Conservation (phyloP, 1,140 invertebrate genomes). For the Bombus sibiricus region DNA sequence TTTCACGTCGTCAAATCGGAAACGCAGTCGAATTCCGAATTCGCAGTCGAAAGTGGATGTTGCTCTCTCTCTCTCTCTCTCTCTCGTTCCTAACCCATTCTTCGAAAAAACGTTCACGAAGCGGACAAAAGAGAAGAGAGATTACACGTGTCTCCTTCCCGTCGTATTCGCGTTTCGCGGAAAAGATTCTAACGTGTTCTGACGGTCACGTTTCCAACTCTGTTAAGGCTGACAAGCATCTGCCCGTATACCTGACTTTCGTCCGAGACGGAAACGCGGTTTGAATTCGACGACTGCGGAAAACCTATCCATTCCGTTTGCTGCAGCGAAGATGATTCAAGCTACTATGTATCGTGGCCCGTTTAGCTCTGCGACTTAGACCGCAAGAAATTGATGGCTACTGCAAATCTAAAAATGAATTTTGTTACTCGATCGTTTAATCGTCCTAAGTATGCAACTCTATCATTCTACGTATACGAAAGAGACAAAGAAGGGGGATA, state of each 20-base stretch:
- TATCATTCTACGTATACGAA: too few species aligned
- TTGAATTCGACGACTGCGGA: conserved; percentile 4
- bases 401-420: too few species aligned
- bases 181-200: conserved; percentile 26
- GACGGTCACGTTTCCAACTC: conserved; percentile 34
- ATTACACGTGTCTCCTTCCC: conserved; percentile 26
- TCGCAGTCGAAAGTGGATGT: conserved; percentile 26
- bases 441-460: too few species aligned
- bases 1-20: conserved; percentile 23
- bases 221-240: conserved; percentile 29
- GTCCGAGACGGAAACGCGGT: conserved; percentile 3
- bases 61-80: not conserved
- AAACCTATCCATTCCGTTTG: not conserved
- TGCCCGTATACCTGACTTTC: conserved; percentile 20
- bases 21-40: conserved; percentile 24
- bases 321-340: not conserved
- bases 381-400: not conserved
- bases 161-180: not conserved
- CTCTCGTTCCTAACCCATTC: not conserved
- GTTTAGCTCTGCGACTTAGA: not conserved
- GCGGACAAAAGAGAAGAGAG: not conserved
- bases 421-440: too few species aligned
- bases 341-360: not conserved
- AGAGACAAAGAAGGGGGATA: too few species aligned
- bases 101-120: conserved; percentile 6